A percentile compares a stretch with the other conserved stretches of the same genome.
These are phyloP conservation scores for Regulus satrapa DNA, from an alignment of 2,113 vertebrate genomes.

Conservation along the genomic window DNA sequence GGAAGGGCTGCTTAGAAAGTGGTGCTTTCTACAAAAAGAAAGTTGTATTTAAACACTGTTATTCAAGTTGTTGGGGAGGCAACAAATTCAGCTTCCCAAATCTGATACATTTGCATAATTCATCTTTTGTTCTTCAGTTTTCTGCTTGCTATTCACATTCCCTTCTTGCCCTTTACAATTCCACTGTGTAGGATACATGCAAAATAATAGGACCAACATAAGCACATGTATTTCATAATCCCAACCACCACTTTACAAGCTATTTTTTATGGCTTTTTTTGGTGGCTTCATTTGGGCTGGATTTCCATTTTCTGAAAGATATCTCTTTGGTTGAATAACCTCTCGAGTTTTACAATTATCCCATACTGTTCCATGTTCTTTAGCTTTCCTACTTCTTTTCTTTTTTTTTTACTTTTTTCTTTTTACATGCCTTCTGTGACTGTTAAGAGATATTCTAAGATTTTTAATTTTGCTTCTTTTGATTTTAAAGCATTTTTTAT, in stretches of 20 bases:
- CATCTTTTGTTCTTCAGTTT: slow-evolving; percentile 11
- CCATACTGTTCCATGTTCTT: slow-evolving; percentile 16
- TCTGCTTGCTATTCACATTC: slow-evolving; percentile 46
- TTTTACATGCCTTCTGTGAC: slow-evolving; percentile 48
- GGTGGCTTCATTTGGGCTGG: background rate
- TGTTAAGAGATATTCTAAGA: slow-evolving; percentile 32
- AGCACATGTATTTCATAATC: background rate
- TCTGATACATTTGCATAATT: slow-evolving; percentile 46
- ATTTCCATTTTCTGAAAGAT: slow-evolving; percentile 60
- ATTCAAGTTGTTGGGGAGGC: slow-evolving; percentile 58
- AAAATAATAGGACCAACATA: background rate
- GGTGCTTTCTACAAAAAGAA: slow-evolving; percentile 68
- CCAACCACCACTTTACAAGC: background rate
- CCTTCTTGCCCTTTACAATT: background rate
- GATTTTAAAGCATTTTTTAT: slow-evolving; percentile 41
- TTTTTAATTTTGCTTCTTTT: slow-evolving; percentile 53
- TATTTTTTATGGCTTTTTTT: background rate
- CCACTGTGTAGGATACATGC: background rate
- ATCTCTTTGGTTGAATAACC: slow-evolving; percentile 45
- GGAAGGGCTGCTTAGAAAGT: slow-evolving; percentile 59
- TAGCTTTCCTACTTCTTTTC: background rate
- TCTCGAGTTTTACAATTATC: slow-evolving; percentile 57
- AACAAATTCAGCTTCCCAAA: slow-evolving; percentile 35
- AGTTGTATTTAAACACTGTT: slow-evolving; percentile 62
- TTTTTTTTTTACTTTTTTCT: background rate